Base-by-base conservation (phyloP, 1,140 invertebrate species). In the Atta texana region DNA sequence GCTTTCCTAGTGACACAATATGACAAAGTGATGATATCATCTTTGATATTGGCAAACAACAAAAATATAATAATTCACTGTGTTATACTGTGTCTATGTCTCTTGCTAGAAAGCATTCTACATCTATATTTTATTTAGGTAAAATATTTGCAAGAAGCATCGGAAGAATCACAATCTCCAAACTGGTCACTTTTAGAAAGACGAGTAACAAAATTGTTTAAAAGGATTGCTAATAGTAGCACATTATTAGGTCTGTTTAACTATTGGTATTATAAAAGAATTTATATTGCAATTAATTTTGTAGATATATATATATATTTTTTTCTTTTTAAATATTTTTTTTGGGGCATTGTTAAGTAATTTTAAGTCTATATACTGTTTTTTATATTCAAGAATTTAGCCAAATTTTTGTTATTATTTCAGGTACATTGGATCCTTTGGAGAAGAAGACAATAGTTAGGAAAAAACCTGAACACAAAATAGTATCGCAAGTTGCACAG, bases 141-240 rank as follows among this genome's bases (percentile, higher is more conserved):
- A 39, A 18, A 68, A 53, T 86, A 90, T 59, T 18, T 89, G 18
- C 69, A 71, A 34, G 64, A 77, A 24, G 4, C 89, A 6, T 75
- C 92, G 31, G 68, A 81, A 2, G 31, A 78, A 14, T n/a, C 85
- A 28, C 82, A 90, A 18, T 39, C 28, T 55, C 71, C 63, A 2
- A 66, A 93, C 72, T 94, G 92, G 92, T 88, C 89, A 7, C 16
- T 92, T 51, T 59, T 94, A 28, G 88, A 91, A 85, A 64, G 31
- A 53, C 51, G 75, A 78, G 68, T 90, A 16, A 59, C 61, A 34
- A 88, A 89, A 72, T 69, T 31, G 24, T 92, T 93, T 8, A 91
- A 88, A 51, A 88, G 14, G 57, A 87, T 87, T 53, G 87, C 92
- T 8, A 55, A 74, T 5, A 93, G 80, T 66, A 87, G 69, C 14